A percentile compares a stretch with the other conserved stretches of the same genome.
phyloP scores from a whole-genome alignment of 2,113 vertebrate genomes.

The Casuarius casuarius region DNA sequence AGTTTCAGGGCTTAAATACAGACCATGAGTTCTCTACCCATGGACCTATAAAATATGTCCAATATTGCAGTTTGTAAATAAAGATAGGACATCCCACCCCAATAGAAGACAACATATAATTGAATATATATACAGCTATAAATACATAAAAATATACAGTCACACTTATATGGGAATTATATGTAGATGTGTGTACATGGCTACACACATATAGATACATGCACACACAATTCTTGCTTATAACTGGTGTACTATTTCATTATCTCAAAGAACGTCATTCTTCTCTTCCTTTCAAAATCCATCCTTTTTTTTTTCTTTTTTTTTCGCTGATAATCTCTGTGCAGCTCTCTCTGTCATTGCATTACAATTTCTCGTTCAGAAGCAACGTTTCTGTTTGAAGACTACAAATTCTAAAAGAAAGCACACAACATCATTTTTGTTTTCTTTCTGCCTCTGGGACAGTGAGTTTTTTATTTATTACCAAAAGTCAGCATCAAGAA shows the following conservation, averaged over 20 bases:
- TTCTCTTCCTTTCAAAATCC: not conserved
- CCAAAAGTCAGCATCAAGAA: not conserved
- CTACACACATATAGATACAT: not conserved
- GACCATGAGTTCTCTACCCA: not conserved
- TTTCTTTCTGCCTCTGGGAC: not conserved
- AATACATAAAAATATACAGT: not conserved
- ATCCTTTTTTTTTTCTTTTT: not conserved
- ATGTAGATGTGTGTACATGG: not conserved
- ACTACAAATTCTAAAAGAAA: not conserved
- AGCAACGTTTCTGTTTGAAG: not conserved
- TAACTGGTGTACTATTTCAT: not conserved
- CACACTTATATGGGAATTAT: not conserved
- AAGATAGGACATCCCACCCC: not conserved
- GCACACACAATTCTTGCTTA: not conserved
- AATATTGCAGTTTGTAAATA: not conserved
- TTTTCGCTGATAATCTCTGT: not conserved
- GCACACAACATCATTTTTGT: not conserved
- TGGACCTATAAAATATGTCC: not conserved
- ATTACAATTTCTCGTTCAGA: not conserved
- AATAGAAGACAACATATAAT: not conserved
- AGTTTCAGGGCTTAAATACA: not conserved
- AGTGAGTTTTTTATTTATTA: not conserved
- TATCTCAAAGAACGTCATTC: not conserved
- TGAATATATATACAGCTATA: not conserved
- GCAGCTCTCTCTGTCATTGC: not conserved